Evolutionary conservation across 2,888 invertebrate genomes (phyloP).

Genomic region (Drosophila anomelani): DNA sequence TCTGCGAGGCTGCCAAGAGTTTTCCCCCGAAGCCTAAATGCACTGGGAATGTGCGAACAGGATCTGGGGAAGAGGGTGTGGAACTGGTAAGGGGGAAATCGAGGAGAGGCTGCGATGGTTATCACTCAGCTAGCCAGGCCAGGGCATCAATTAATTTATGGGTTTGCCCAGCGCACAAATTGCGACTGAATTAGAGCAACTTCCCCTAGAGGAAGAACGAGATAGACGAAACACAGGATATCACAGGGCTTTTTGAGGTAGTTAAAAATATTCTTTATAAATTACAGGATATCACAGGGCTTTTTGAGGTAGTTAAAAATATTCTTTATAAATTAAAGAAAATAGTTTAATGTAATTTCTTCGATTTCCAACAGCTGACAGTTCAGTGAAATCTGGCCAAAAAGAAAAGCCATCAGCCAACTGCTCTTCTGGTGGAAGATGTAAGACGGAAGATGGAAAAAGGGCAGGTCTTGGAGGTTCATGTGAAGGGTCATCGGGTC

Average conservation of each 20-base stretch:
- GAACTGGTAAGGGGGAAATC: background rate
- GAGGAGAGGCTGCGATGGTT: constrained; percentile 48
- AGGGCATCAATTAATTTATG: constrained; percentile 81
- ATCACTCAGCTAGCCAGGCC: constrained; percentile 53
- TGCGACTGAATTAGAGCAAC: constrained; percentile 79
- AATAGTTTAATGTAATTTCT: background rate
- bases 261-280: background rate
- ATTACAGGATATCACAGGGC: background rate
- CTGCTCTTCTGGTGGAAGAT: constrained; percentile 17
- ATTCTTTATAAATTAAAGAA: background rate
- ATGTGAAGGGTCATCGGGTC: constrained; percentile 17
- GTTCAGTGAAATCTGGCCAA: constrained; percentile 28
- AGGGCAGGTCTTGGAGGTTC: constrained; percentile 2
- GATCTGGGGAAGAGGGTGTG: constrained; percentile 20
- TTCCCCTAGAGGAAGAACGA: background rate
- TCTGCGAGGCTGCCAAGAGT: constrained; percentile 58
- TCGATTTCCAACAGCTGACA: constrained; percentile 21
- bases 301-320: background rate
- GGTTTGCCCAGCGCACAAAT: constrained; percentile 83
- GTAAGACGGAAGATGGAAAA: constrained; percentile 8
- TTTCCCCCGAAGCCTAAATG: constrained; percentile 45
- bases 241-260: background rate
- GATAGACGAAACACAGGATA: background rate
- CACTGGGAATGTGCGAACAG: constrained; percentile 33
- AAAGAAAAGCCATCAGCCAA: constrained; percentile 33